Base-by-base conservation (phyloP, 1,140 invertebrate genomes). In the Eupeodes corollae region DNA sequence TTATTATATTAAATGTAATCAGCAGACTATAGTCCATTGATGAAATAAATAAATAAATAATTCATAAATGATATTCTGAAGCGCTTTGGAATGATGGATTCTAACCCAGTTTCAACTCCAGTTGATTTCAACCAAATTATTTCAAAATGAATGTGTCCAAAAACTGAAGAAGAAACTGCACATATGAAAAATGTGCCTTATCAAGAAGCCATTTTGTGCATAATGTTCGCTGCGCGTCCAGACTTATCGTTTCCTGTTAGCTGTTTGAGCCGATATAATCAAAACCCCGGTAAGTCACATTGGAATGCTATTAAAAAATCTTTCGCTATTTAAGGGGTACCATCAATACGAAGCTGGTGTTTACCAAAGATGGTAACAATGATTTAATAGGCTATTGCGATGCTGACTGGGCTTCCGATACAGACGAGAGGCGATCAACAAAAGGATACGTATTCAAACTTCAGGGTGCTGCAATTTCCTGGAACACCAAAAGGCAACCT, bases 81-180 rank as follows among this genome's bases (percentile, higher is more conserved):
- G 14, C 40, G 48, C 10, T 70, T 68, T 41, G 48, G 47, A 6
- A 66, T 68, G 60, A 14, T 47, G 33, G 39, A 58, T 31, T 53
- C 47, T 18, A 67, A 62, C 44, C 37, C 59, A 16, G 46, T 44
- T 6, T 8, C 18, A 18, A 64, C 56, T 31, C 59, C 63, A n/a
- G 47, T 54, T 14, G 56, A 60, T 19, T 6, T 39, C 26, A 52
- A 42, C 12, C 35, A 45, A 16, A 55, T 54, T 19, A 37, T 59
- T 2, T 35, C 42, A n/a, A 44, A 50, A 52, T 31, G 3, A 46
- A 75, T 56, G 67, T 70, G 59, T 74, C 68, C 56, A 59, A 58
- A 6, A 52, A 43, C 49, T 45, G 9, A 40, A 42, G 3, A 42
- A 51, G 2, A 48, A 42, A 26, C 5, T 13, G 5, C 35, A 26